Evolutionary conservation across 2,888 invertebrate genomes (phyloP).

Genomic region (Coenonympha glycerion): DNA sequence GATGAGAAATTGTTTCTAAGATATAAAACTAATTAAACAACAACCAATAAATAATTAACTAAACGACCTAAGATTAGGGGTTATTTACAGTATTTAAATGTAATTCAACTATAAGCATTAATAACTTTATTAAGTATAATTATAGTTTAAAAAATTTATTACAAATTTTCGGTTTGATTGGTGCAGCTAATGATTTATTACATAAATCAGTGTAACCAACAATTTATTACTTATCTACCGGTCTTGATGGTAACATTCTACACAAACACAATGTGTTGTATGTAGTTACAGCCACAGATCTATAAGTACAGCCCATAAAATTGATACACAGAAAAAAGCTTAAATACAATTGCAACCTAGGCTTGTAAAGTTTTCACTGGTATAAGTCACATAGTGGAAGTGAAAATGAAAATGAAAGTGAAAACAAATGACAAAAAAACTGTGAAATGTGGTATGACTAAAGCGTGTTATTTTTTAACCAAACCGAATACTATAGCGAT

Average conservation of each 20-base stretch:
- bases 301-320: no score
- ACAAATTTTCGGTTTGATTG: constrained; percentile 7
- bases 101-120: constrained; percentile 1
- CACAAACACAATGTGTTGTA: no score
- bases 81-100: background rate
- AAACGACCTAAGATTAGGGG: background rate
- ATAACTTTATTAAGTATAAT: constrained; percentile 12
- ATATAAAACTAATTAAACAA: background rate
- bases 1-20: no score
- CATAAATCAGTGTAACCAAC: constrained; percentile 17
- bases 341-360: no score
- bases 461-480: background rate
- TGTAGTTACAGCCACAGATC: no score
- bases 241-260: constrained; percentile 14
- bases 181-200: constrained; percentile 17
- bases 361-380: no score
- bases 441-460: no score
- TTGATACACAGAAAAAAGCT: no score
- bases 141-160: constrained; percentile 8
- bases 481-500: background rate
- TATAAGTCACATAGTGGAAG: no score
- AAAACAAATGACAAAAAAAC: no score
- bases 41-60: background rate
- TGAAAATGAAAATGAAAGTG: no score
- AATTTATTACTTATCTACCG: constrained; percentile 21